A percentile compares a stretch with the other conserved stretches of the same genome.
These are phyloP conservation scores for Ferrisia virgata DNA, from an alignment of 2,888 invertebrate species.

Conservation along the genomic window DNA sequence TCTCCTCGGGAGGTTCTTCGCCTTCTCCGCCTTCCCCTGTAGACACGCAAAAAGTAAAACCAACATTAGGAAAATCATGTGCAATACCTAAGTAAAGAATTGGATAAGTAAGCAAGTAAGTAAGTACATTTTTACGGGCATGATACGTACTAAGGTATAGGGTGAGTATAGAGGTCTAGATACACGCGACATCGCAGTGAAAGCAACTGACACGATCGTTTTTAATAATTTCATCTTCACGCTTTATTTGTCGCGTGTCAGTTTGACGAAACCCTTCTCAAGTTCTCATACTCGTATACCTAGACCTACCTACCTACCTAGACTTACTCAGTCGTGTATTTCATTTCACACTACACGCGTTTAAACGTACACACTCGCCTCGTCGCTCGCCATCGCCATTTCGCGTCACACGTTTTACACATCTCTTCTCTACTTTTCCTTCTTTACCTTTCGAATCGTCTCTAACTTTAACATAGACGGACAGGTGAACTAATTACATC, in stretches of 20 bases:
- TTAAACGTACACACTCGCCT: too few relatives aligned
- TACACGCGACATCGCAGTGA: too few relatives aligned
- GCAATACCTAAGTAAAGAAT: background rate
- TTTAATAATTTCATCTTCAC: background rate
- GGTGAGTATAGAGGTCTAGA: too few relatives aligned
- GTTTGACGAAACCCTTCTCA: background rate
- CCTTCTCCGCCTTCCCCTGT: slow-evolving; percentile 60
- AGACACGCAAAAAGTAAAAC: slow-evolving; percentile 47
- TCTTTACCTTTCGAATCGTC: background rate
- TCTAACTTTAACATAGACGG: background rate
- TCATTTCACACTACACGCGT: too few relatives aligned
- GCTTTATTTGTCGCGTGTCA: background rate
- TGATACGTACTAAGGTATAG: too few relatives aligned
- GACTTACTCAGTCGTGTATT: too few relatives aligned
- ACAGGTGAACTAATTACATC: slow-evolving; percentile 23
- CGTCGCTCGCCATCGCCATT: too few relatives aligned
- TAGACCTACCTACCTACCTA: too few relatives aligned
- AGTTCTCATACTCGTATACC: too few relatives aligned
- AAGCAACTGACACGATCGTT: background rate
- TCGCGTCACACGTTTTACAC: background rate
- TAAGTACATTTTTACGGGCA: background rate
- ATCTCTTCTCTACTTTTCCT: background rate
- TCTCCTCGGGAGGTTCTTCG: slow-evolving; percentile 53
- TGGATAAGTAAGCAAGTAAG: background rate
- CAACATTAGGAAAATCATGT: background rate